These are phyloP conservation scores for Penelope pileata DNA, from an alignment of 2,113 vertebrate species.

Conservation along the genomic window DNA sequence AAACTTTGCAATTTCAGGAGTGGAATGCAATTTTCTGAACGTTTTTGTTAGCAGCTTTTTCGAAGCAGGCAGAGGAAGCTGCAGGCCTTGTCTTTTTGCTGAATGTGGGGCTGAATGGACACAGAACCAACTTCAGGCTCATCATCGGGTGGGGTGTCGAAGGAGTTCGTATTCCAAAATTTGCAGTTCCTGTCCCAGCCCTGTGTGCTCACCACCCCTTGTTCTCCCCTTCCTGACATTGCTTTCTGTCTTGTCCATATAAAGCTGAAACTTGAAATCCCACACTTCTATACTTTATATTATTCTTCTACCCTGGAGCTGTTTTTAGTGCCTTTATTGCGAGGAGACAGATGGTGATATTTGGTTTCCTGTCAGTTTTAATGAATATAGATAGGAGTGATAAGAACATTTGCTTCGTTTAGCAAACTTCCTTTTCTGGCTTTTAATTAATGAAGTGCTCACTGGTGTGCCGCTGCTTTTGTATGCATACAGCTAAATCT, in stretches of 20 bases:
- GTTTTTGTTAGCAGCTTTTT: not conserved
- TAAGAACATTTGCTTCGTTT: slow-evolving; percentile 79
- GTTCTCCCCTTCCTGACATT: not conserved
- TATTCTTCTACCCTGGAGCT: slow-evolving; percentile 70
- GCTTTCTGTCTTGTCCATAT: slow-evolving; percentile 51
- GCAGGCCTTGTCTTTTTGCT: not conserved
- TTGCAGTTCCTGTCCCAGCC: not conserved
- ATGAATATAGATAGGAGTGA: slow-evolving; percentile 76
- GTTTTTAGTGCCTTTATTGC: slow-evolving; percentile 76
- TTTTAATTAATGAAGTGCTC: slow-evolving; percentile 77
- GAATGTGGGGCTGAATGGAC: not conserved
- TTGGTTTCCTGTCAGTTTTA: slow-evolving; percentile 80
- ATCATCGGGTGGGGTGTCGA: not conserved
- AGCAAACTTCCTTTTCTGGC: slow-evolving; percentile 77
- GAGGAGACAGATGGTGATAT: slow-evolving; percentile 79
- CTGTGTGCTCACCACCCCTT: not conserved
- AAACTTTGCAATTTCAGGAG: not conserved
- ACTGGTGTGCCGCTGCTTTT: slow-evolving; percentile 63
- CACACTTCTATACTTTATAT: slow-evolving; percentile 65
- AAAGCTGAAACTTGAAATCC: slow-evolving; percentile 63
- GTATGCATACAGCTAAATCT: slow-evolving; percentile 20
- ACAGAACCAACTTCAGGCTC: not conserved
- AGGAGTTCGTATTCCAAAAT: not conserved
- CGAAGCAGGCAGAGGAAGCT: not conserved
- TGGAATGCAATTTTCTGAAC: not conserved